A percentile compares a stretch with the other conserved stretches of the same genome.
Evolutionary conservation across 2,888 invertebrate genomes (phyloP).

Genomic region (Eupeodes luniger): DNA sequence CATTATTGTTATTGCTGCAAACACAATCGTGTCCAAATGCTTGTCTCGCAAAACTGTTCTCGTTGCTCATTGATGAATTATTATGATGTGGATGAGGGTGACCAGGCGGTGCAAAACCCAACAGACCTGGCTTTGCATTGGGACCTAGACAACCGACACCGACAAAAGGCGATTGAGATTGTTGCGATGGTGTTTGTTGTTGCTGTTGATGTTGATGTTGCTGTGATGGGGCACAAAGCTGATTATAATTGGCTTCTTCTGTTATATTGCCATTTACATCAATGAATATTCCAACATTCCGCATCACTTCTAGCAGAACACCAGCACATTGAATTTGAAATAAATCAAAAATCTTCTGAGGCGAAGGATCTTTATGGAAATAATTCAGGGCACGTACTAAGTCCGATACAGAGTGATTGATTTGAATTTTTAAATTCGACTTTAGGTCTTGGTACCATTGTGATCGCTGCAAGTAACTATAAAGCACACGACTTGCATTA

Average conservation of each 20-base stretch:
- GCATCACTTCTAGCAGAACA: slow-evolving; percentile 78
- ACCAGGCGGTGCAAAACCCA: slow-evolving; percentile 65
- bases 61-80: slow-evolving; percentile 11
- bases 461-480: slow-evolving; percentile 77
- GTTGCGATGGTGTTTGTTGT: background rate
- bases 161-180: background rate
- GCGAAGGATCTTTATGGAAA: slow-evolving; percentile 77
- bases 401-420: slow-evolving; percentile 78
- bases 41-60: slow-evolving; percentile 54
- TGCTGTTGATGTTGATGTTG: slow-evolving; percentile 2
- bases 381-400: slow-evolving; percentile 78
- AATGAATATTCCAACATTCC: slow-evolving; percentile 78
- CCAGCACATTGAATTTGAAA: slow-evolving; percentile 79
- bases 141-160: background rate
- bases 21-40: slow-evolving; percentile 59
- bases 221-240: slow-evolving; percentile 44
- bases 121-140: slow-evolving; percentile 54
- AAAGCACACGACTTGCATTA: slow-evolving; percentile 68
- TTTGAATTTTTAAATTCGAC: slow-evolving; percentile 79
- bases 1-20: slow-evolving; percentile 32
- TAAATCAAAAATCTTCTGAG: slow-evolving; percentile 77
- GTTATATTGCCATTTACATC: slow-evolving; percentile 78
- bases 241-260: slow-evolving; percentile 67
- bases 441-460: slow-evolving; percentile 78
- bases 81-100: slow-evolving; percentile 13